Evolutionary conservation across 2,888 invertebrate genomes (phyloP), one percentile per base, ranked within the genome.

Genomic region (Pandemis corylana): DNA sequence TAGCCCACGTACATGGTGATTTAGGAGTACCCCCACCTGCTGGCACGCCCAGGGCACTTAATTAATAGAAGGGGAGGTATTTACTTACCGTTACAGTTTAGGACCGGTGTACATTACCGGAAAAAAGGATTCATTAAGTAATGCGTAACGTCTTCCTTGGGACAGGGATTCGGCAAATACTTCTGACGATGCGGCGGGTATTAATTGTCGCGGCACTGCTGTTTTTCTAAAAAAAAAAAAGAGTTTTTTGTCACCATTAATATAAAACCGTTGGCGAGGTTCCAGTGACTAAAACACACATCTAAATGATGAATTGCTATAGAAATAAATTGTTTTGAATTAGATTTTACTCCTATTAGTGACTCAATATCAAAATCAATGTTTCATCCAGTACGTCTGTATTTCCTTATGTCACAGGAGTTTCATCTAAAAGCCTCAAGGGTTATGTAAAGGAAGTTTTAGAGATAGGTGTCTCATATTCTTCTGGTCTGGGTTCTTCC

Each of bases 1-100:
- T 76, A 76, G 73, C 75, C 71, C 79, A 79, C 81, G 80, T 80
- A 77, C 77, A 65, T 71, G 76, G 80, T 82, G 82, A 83, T 83
- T 83, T 83, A 83, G 72, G 77, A 68, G 5, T 66, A 76, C 78
- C 77, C 76, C 78, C 75, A 71, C 74, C 76, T 76, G 79, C 78
- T 76, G 76, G 71, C 78, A 77, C 76, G 79, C 78, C 76, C 74
- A 61, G 44, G 72, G 69, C 77, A 80, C 81, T 82, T 81, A 80
- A 82, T 81, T 80, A 81, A 80, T 76, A 77, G 76, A 80, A 80
- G 78, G 79, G 79, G 78, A 76, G 76, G 76, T 79, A 77, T 80
- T 78, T 78, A 78, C 77, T 77, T 79, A 79, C 77, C 77, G 78
- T 76, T 77, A 71, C 73, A 64, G 76, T 76, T 76, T 70, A 77